These are phyloP conservation scores for Schizopygopsis pylzovi DNA, from an alignment of 2,797 vertebrate genomes.

Conservation along the genomic window DNA sequence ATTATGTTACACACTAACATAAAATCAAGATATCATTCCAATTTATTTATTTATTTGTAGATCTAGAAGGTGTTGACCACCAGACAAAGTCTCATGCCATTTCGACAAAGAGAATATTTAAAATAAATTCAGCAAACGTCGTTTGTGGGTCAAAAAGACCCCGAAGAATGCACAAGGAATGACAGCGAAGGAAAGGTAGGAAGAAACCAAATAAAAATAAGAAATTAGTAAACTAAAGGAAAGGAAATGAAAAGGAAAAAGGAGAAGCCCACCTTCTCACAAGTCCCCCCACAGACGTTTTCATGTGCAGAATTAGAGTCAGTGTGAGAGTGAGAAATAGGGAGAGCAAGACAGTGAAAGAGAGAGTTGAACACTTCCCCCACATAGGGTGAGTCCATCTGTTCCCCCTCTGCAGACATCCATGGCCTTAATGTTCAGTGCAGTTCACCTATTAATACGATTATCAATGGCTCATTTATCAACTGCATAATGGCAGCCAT, in stretches of 20 bases:
- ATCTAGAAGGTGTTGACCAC: no score
- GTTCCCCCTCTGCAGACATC: conserved; percentile 66
- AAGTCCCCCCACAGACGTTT: conserved; percentile 26
- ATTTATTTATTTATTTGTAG: no score
- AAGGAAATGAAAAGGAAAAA: conserved; percentile 3
- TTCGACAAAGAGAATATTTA: no score
- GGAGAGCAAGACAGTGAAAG: conserved; percentile 31
- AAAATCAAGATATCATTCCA: no score
- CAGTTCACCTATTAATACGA: conserved; percentile 79
- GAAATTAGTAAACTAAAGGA: not conserved
- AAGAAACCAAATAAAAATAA: conserved; percentile 4
- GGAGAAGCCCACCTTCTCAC: conserved; percentile 3
- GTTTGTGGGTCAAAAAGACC: no score
- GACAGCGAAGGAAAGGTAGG: not conserved
- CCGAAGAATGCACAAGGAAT: not conserved
- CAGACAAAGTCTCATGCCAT: no score
- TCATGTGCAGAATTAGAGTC: conserved; percentile 35
- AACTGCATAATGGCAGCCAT: conserved; percentile 63
- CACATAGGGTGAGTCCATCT: conserved; percentile 80
- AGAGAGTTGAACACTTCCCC: conserved; percentile 69
- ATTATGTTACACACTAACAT: no score
- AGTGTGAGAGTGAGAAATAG: not conserved
- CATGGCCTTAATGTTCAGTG: conserved; percentile 75
- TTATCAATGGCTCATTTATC: conserved; percentile 82
- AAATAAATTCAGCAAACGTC: no score